These are phyloP conservation scores for Sakesphorus luctuosus DNA, from an alignment of 2,113 vertebrate species.

Conservation along the genomic window DNA sequence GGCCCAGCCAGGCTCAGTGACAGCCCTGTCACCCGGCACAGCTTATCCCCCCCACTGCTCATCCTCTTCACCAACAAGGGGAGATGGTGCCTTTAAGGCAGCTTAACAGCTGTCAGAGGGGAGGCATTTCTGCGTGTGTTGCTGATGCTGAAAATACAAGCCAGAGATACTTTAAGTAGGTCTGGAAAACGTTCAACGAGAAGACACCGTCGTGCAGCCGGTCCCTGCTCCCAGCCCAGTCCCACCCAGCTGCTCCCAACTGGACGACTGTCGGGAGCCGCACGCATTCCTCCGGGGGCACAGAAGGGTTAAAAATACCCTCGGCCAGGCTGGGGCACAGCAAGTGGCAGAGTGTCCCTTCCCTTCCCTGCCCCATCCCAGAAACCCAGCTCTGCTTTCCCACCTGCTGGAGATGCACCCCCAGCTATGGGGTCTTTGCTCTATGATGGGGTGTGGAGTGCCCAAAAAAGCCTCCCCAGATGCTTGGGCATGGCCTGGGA, in stretches of 20 bases:
- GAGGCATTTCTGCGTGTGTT: constrained; percentile 57
- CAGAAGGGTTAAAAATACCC: constrained; percentile 77
- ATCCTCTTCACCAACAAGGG: background rate
- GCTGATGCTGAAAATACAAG: constrained; percentile 69
- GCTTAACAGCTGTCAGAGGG: constrained; percentile 49
- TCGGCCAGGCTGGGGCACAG: constrained; percentile 41
- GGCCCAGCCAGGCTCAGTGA: background rate
- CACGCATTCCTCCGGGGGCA: constrained; percentile 58
- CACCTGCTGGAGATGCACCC: background rate
- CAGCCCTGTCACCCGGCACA: background rate
- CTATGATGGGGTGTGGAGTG: rapidly evolving
- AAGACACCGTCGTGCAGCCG: constrained; percentile 33
- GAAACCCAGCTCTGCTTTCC: constrained; percentile 16
- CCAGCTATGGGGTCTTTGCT: background rate
- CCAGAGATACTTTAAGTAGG: constrained; percentile 63
- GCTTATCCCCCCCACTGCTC: background rate
- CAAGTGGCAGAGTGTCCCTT: constrained; percentile 52
- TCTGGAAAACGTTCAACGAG: constrained; percentile 58
- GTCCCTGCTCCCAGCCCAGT: constrained; percentile 37
- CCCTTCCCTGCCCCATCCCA: background rate
- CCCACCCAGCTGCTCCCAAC: constrained; percentile 67
- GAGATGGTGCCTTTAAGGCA: constrained; percentile 59
- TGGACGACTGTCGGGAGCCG: constrained; percentile 58
- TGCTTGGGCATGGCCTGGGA: rapidly evolving
- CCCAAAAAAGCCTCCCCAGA: background rate